Base-by-base conservation (phyloP, 1,140 invertebrate species). In the Teleopsis dalmanni region DNA sequence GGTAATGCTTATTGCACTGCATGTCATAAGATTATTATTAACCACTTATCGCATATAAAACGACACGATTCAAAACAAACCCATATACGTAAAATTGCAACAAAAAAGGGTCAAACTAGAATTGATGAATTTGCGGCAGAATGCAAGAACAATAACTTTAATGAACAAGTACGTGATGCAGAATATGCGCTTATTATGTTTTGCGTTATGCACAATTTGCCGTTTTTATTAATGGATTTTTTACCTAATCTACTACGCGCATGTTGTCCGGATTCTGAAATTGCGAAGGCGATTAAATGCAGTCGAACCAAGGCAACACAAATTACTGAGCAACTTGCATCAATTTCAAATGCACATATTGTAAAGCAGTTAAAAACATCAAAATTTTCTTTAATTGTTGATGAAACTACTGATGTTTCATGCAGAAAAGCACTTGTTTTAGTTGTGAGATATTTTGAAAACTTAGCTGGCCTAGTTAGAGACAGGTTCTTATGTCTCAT, bases 231-330 rank as follows among this genome's bases (percentile, higher is more conserved):
- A 14, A 46, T 46, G 44, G 44, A 46, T 36, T 8, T 14, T 35
- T 36, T 46, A 23, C 33, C 44, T 35, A 19, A 22, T 21, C 22
- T 46, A 6, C 21, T 46, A 46, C 6, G 18, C 14, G 44, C 21
- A 46, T 46, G 44, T 36, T 46, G 44, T 6, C 44, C 44, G 1
- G 42, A 44, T 44, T 44, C 42, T 14, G n/a, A 44, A 31, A 13
- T 44, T 5, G 42, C 26, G 8, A 46, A 46, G 21, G 10, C 10
- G 21, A 11, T 46, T 10, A 21, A 46, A 27, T 35, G 31, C n/a
- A n/a, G 18, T 18, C 29, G 44, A 46, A 46, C 31, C 9, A 46
- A 46, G 21, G 16, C 44, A 8, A 23, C n/a, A 7, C 9, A 46
- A 22, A 22, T 46, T 2, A 36, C 44, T 13, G 22, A 46, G n/a